These are phyloP conservation scores for Aphaenogaster floridana DNA, from an alignment of 1,140 invertebrate species.

Conservation along the genomic window DNA sequence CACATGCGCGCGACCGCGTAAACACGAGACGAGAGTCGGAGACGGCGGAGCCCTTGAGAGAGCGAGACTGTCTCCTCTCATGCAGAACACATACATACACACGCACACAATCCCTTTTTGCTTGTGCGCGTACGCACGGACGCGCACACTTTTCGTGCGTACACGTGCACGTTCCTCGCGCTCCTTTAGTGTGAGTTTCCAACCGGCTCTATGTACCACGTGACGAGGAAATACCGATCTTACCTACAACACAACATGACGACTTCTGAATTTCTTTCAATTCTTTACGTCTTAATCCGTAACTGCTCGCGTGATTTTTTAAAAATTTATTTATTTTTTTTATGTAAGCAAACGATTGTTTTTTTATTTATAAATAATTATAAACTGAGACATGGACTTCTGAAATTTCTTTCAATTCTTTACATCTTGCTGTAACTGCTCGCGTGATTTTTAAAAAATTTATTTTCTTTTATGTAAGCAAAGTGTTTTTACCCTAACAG, in stretches of 20 bases:
- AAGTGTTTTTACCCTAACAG: too few relatives aligned
- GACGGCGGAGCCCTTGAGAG: conserved; percentile 42
- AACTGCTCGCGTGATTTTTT: too few relatives aligned
- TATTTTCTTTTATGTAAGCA: too few relatives aligned
- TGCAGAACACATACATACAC: neutral
- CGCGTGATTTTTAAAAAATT: too few relatives aligned
- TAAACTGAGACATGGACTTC: too few relatives aligned
- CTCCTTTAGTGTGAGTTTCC: neutral
- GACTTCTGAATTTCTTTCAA: neutral
- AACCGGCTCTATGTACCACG: neutral
- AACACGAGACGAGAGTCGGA: conserved; percentile 37
- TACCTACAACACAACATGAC: neutral
- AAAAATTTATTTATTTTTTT: too few relatives aligned
- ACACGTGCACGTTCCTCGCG: neutral
- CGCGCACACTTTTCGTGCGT: neutral
- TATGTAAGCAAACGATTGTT: too few relatives aligned
- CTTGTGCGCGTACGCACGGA: neutral
- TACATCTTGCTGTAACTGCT: too few relatives aligned
- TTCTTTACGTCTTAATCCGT: neutral
- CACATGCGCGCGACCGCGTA: conserved; percentile 28
- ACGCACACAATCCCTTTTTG: neutral
- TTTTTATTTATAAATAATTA: too few relatives aligned
- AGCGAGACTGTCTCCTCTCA: conserved; percentile 45
- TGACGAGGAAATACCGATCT: neutral
- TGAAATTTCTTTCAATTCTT: too few relatives aligned